These are phyloP conservation scores for Cheirogaleus medius DNA, from an alignment of 2,113 vertebrate species.

Conservation along the genomic window DNA sequence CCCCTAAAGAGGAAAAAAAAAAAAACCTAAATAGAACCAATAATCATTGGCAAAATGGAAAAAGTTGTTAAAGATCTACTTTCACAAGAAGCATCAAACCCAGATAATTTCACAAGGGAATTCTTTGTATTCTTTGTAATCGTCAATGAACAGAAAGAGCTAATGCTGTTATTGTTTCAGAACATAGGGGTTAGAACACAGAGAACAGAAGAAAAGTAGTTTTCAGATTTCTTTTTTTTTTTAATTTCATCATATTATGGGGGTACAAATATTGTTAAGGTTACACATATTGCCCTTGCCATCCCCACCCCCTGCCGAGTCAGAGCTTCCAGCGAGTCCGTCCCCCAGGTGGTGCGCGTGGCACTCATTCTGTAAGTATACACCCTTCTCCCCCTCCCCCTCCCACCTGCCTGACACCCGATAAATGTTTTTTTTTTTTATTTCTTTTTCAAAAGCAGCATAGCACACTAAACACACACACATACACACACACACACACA, in stretches of 20 bases:
- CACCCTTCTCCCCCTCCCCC: no score
- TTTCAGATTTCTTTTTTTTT: slow-evolving; percentile 17
- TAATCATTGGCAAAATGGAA: background rate
- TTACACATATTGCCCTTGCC: no score
- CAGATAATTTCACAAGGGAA: background rate
- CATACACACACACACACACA: background rate
- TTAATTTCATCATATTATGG: no score
- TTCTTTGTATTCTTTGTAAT: background rate
- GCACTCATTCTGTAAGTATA: no score
- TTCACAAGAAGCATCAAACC: background rate
- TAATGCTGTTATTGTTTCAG: background rate
- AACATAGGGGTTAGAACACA: background rate
- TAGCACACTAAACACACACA: background rate
- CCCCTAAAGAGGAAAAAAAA: background rate
- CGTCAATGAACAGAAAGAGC: background rate
- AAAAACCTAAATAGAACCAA: background rate
- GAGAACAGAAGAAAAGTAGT: background rate
- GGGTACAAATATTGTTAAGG: no score
- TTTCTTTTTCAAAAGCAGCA: background rate
- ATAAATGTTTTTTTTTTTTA: no score
- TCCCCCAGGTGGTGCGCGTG: no score
- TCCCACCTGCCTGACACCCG: no score
- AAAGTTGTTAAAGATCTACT: background rate
- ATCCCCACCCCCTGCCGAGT: no score
- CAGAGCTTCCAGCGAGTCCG: no score